Percentiles rank a stretch among this genome's conserved stretches.
These are phyloP conservation scores for Monoplex corrugatus DNA, from an alignment of 2,888 invertebrate species.

Conservation along the genomic window DNA sequence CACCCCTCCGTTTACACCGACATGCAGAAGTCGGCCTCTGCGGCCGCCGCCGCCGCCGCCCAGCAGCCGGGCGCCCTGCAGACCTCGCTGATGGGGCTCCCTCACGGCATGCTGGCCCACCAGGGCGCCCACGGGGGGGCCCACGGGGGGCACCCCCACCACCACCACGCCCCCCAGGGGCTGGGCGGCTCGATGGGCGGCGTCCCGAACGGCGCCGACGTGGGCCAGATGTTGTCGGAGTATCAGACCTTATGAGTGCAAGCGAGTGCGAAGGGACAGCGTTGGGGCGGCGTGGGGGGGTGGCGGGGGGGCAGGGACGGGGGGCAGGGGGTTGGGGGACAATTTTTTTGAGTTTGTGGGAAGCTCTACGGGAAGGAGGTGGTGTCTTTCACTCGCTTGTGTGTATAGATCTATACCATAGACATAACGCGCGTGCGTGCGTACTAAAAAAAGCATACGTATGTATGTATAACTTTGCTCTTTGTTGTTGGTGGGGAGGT, in stretches of 20 bases:
- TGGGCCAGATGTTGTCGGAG: constrained; percentile 54
- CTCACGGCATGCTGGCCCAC: constrained; percentile 25
- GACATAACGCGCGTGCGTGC: no score
- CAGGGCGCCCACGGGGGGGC: constrained; percentile 25
- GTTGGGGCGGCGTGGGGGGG: no score
- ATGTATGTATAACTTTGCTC: no score
- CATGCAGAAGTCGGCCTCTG: constrained; percentile 67
- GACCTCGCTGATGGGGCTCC: constrained; percentile 43
- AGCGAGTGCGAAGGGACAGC: neutral
- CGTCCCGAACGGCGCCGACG: constrained; percentile 39
- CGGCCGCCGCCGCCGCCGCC: constrained; percentile 24
- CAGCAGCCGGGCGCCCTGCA: no score
- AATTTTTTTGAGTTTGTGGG: no score
- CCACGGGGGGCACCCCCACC: constrained; percentile 36
- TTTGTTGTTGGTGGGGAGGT: no score
- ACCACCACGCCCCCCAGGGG: neutral
- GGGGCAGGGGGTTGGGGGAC: no score
- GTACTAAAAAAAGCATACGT: no score
- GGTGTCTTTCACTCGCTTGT: no score
- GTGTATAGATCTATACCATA: no score
- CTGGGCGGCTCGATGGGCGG: neutral
- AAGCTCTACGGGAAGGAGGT: no score
- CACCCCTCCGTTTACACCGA: constrained; percentile 69
- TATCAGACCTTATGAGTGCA: constrained; percentile 57
- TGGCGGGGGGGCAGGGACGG: no score